Base-by-base conservation (phyloP, 2,797 vertebrate species). In the Arrhamphus sclerolepis region DNA sequence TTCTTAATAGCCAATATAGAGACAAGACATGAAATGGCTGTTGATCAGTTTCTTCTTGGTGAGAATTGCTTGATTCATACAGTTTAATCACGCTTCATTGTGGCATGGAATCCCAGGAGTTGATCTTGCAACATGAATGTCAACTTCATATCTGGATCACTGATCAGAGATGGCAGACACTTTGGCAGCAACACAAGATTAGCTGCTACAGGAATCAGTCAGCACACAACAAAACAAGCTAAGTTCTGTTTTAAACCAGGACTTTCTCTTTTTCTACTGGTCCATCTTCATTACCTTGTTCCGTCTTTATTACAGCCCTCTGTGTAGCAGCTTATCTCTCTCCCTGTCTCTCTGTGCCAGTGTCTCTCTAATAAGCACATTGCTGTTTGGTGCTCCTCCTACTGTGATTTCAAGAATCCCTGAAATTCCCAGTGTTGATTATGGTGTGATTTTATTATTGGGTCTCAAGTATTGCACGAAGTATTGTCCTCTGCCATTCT, bases 341-440 rank as follows among this genome's bases (percentile, higher is more conserved):
- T 49, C 59, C 61, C 66, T 8, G 22, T 65, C 75, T 67, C 9
- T 70, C 61, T 72, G 67, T 78, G 62, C 77, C 13, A 3, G 66
- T 84, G 70, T 89, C 67, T 83, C 74, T 83, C 80, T 66, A 71
- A 83, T 86, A 87, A 91, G 84, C 87, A 89, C 87, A 89, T 84
- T 75, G 62, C 59, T 58, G 77, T 90, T 77, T 68, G 89, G 85
- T 87, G 83, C 82, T 88, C 77, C 65, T 84, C 84, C 71, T 75
- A 8, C 66, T 63, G 71, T 82, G 77, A 80, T 76, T 67, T 65
- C 72, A 67, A 63, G 60, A 87, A 78, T 72, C 61, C 46, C 60
- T 78, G 50, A 62, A 67, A 62, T 60, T 79, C 72, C 61, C 56
- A 47, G 44, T 74, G 49, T 57, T 49, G 46, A 72, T 49, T 46